Conservation (phyloP, 2,888 invertebrate species). For the Patella depressa region DNA sequence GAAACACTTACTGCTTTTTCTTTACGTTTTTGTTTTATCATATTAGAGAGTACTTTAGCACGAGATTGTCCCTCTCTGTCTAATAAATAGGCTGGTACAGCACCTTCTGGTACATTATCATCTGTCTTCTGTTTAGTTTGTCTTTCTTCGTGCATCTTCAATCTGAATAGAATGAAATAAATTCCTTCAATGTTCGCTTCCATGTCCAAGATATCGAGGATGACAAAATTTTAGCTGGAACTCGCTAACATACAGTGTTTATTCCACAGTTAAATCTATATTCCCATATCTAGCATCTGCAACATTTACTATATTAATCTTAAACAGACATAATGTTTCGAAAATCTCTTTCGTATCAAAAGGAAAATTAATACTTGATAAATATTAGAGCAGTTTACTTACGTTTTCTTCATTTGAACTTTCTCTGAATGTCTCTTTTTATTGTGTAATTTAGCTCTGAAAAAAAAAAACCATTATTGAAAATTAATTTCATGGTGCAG, state of each 20-base stretch:
- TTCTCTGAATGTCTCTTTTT: conserved; percentile 97
- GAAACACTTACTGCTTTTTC: conserved; percentile 84
- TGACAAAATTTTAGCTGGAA: background rate
- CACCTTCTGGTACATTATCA: conserved; percentile 86
- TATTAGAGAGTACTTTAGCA: conserved; percentile 96
- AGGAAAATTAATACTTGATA: background rate
- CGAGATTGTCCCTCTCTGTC: conserved; percentile 95
- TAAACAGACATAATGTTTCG: background rate
- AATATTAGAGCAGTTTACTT: conserved; percentile 31
- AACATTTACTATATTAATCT: too few relatives aligned
- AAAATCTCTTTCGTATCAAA: background rate
- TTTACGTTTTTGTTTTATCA: conserved; percentile 99
- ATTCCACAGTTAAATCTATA: too few relatives aligned
- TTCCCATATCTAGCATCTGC: too few relatives aligned
- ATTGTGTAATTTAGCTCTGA: conserved; percentile 92
- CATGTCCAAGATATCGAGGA: background rate
- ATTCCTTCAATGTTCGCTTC: background rate
- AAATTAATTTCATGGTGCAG: background rate
- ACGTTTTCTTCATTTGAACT: conserved; percentile 98
- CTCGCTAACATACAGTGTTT: too few relatives aligned
- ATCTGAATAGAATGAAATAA: conserved; percentile 65
- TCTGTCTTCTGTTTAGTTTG: conserved; percentile 83
- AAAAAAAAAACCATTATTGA: conserved; percentile 25
- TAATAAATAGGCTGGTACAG: conserved; percentile 94
- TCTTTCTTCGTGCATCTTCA: conserved; percentile 96